Evolutionary conservation across 2,888 invertebrate species (phyloP).

Genomic region (Tenthredo amoena): DNA sequence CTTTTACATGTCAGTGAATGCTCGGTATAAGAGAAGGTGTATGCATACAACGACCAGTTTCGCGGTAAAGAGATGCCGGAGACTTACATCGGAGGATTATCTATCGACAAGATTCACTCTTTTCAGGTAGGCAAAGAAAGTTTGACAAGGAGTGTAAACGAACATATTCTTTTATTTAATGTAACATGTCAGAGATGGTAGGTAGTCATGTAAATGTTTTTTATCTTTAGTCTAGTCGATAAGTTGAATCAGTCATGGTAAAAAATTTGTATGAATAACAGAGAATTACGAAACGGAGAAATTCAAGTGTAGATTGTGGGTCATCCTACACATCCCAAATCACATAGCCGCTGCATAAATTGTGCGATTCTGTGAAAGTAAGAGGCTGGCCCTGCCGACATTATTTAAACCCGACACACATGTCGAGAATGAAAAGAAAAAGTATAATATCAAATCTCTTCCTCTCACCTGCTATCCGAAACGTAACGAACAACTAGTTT

Average conservation of each 20-base stretch:
- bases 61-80: not conserved
- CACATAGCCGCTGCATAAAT: not conserved
- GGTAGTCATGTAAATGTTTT: not conserved
- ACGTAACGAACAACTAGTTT: constrained; percentile 31
- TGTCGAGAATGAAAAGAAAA: constrained; percentile 3
- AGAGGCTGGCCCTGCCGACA: not conserved
- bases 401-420: constrained; percentile 9
- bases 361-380: constrained; percentile 23
- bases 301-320: not conserved
- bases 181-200: not conserved
- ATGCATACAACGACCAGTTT: not conserved
- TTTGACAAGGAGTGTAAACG: not conserved
- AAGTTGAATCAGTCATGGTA: not conserved
- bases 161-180: not conserved
- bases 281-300: constrained; percentile 18
- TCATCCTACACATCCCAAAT: not conserved
- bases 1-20: constrained; percentile 29
- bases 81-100: not conserved
- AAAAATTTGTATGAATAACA: not conserved
- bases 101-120: not conserved
- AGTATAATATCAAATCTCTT: constrained; percentile 33
- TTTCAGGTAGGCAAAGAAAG: constrained; percentile 21
- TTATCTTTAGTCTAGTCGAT: not conserved
- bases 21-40: not conserved
- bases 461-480: constrained; percentile 39